These are phyloP conservation scores for Pyrgus malvae DNA, from an alignment of 2,888 invertebrate genomes.

Conservation along the genomic window DNA sequence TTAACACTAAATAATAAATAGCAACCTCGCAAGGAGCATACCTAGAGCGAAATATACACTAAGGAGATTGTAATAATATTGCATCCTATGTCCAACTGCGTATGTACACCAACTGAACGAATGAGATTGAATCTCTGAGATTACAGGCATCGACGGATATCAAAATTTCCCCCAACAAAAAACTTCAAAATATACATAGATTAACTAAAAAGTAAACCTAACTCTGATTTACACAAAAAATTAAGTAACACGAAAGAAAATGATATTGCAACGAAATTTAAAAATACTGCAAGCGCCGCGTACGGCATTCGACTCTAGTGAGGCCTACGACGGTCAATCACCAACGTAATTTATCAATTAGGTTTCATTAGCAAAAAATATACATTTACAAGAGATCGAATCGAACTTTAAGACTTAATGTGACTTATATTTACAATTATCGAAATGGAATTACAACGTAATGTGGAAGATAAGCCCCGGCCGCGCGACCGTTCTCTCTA, in stretches of 20 bases:
- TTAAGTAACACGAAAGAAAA: slow-evolving; percentile 69
- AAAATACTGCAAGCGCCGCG: slow-evolving; percentile 48
- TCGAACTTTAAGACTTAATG: slow-evolving; percentile 78
- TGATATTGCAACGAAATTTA: slow-evolving; percentile 76
- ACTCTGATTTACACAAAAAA: slow-evolving; percentile 73
- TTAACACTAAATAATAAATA: slow-evolving; percentile 81
- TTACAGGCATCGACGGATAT: slow-evolving; percentile 68
- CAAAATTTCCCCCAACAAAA: slow-evolving; percentile 51
- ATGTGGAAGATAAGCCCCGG: slow-evolving; percentile 74
- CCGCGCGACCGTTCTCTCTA: slow-evolving; percentile 60
- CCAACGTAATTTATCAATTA: slow-evolving; percentile 40
- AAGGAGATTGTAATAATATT: slow-evolving; percentile 71
- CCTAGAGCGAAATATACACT: slow-evolving; percentile 77
- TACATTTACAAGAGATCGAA: slow-evolving; percentile 82
- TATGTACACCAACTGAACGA: slow-evolving; percentile 64
- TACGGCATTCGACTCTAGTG: slow-evolving; percentile 9
- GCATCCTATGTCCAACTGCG: slow-evolving; percentile 62
- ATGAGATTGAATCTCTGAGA: slow-evolving; percentile 80
- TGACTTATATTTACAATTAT: slow-evolving; percentile 80
- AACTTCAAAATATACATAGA: slow-evolving; percentile 75
- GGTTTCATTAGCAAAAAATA: slow-evolving; percentile 71
- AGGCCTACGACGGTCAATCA: slow-evolving; percentile 31
- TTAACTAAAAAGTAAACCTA: slow-evolving; percentile 63
- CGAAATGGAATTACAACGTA: slow-evolving; percentile 79
- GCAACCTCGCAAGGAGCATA: slow-evolving; percentile 68